Evolutionary conservation across 2,888 invertebrate genomes (phyloP).

Genomic region (Camponotus fellah): DNA sequence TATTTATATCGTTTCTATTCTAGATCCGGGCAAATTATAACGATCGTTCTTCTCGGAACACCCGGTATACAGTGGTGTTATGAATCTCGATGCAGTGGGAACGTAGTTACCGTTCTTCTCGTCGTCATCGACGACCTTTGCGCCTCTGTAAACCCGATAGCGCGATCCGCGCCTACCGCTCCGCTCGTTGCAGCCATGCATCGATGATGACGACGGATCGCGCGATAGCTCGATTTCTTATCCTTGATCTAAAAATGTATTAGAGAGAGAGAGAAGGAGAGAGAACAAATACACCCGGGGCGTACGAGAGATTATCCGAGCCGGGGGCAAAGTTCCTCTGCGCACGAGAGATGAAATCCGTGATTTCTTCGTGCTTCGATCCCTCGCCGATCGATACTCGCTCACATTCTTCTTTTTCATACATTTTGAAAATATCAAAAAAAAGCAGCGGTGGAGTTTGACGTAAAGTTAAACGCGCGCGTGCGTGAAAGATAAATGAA

Average conservation of each 20-base stretch:
- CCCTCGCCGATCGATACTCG: neutral
- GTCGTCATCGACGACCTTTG: conserved; percentile 43
- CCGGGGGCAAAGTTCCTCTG: conserved; percentile 57
- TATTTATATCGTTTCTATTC: no score
- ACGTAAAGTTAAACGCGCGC: no score
- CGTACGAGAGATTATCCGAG: neutral
- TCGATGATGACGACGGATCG: conserved; percentile 12
- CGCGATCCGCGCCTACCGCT: conserved; percentile 20
- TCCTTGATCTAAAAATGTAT: conserved; percentile 27
- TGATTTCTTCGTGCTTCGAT: neutral
- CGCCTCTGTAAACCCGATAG: conserved; percentile 33
- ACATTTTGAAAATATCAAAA: no score
- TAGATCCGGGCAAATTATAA: no score
- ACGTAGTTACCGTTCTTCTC: conserved; percentile 29
- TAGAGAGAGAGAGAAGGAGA: neutral
- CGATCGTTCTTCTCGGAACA: neutral
- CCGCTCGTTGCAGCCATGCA: neutral
- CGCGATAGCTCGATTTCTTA: conserved; percentile 54
- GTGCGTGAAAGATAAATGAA: neutral
- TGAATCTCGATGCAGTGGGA: neutral
- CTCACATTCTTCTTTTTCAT: no score
- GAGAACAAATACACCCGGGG: conserved; percentile 22
- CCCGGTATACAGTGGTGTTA: neutral
- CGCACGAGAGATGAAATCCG: neutral
- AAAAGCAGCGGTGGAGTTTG: no score